Conservation (phyloP, 2,113 vertebrate species). For the Pardalotus punctatus region DNA sequence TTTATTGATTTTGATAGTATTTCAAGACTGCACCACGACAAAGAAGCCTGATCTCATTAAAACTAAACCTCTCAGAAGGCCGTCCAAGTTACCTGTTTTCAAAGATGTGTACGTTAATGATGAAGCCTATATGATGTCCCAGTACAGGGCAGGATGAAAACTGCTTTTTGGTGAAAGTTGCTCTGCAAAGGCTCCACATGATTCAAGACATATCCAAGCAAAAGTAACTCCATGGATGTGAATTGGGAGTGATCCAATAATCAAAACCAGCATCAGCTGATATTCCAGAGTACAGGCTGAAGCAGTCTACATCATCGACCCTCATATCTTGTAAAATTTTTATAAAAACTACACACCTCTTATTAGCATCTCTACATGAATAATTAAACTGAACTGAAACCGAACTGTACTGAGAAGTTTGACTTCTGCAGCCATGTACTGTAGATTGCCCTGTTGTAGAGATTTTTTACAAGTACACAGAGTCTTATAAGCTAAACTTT, state of each 20-base stretch:
- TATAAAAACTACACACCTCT: not conserved
- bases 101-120: not conserved
- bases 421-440: not conserved
- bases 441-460: not conserved
- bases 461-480: not conserved
- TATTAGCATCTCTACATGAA: not conserved
- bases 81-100: not conserved
- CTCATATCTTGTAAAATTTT: not conserved
- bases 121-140: not conserved
- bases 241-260: not conserved
- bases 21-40: not conserved
- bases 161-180: not conserved
- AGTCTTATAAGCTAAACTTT: not conserved
- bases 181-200: not conserved
- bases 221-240: not conserved
- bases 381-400: not conserved
- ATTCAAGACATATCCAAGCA: not conserved
- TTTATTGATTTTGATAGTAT: not conserved
- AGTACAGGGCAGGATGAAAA: not conserved
- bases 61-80: not conserved
- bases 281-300: not conserved
- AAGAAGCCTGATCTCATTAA: not conserved
- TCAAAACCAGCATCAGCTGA: not conserved
- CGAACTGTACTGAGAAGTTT: not conserved
- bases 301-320: not conserved